phyloP scores from a whole-genome alignment of 1,140 invertebrate species.

The Hyphantria cunea region DNA sequence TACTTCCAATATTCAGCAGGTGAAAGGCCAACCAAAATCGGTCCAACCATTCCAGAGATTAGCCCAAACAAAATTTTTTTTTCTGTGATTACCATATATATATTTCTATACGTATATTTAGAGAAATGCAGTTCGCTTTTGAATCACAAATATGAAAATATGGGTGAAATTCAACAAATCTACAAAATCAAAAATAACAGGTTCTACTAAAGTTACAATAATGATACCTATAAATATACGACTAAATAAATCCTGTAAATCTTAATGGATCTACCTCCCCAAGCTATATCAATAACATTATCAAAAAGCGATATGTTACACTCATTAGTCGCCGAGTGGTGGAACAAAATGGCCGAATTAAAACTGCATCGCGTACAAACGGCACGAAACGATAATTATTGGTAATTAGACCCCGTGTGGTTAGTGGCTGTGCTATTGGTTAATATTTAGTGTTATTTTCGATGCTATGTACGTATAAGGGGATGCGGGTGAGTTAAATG shows the following conservation, averaged over 20 bases:
- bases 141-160: too few species aligned
- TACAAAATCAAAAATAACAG: too few species aligned
- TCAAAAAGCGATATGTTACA: conserved; percentile 53
- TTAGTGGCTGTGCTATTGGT: conserved; percentile 27
- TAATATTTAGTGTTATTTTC: conserved; percentile 31
- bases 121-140: too few species aligned
- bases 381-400: conserved; percentile 47
- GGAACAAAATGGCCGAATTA: conserved; percentile 49
- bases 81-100: too few species aligned
- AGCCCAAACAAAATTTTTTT: too few species aligned
- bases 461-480: conserved; percentile 17
- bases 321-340: conserved; percentile 43
- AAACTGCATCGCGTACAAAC: conserved; percentile 41
- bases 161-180: too few species aligned
- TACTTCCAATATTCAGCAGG: too few species aligned
- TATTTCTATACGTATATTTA: too few species aligned
- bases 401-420: conserved; percentile 52
- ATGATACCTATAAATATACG: too few species aligned
- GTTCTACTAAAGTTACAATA: too few species aligned
- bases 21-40: too few species aligned
- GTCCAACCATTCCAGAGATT: too few species aligned
- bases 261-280: conserved; percentile 11
- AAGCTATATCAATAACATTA: conserved; percentile 38
- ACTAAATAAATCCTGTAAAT: conserved; percentile 11
- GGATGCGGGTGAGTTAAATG: background rate